Base-by-base conservation (phyloP, 2,888 invertebrate genomes). In the Caenorhabditis panamensis region DNA sequence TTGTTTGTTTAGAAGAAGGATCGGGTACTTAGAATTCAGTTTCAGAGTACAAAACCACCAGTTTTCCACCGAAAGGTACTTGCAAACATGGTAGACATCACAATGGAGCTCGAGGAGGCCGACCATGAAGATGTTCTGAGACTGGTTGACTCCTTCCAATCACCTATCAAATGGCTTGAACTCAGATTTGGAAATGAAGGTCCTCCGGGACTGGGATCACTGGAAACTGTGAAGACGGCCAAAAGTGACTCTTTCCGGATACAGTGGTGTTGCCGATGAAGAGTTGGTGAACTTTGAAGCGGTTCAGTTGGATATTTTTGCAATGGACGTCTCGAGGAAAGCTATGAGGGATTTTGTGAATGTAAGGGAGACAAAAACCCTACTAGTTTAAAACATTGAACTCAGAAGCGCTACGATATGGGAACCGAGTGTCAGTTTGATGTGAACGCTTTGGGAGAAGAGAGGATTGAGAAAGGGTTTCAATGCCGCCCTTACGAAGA, bases 121-220 rank as follows among this genome's bases (percentile, higher is more conserved):
- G 8, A 28, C 31, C 2, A 28, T 11, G 5, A 1, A 1, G 26
- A 26, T 28, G n/a, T 54, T 2, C 3, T 54, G 28, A 11, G n/a
- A 13, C 26, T 54, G 54, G 3, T 54, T 5, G 18, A 54, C 16
- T 28, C 54, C 8, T 26, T 54, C 28, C 2, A n/a, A 2, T 31
- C 54, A 26, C 26, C 11, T 9, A n/a, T 54, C 16, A 26, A 28
- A n/a, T 54, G 54, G 54, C 54, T 54, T n/a, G 9, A 54, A 9
- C 28, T 54, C n/a, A 13, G 54, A 24, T 4, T 54, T 11, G 28
- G n/a, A 6, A 5, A n/a, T 24, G 31, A 54, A 5, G 4, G 13
- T 13, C 28, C 54, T 1, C 28, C 2, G 2, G 54, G 54, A 9
- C 18, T 54, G 11, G 54, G 2, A 8, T n/a, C 16, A 31, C 3